Conservation (phyloP, 30 jellyfish, hydroid and myxozoan species). For the Chrysaora quinquecirrha region DNA sequence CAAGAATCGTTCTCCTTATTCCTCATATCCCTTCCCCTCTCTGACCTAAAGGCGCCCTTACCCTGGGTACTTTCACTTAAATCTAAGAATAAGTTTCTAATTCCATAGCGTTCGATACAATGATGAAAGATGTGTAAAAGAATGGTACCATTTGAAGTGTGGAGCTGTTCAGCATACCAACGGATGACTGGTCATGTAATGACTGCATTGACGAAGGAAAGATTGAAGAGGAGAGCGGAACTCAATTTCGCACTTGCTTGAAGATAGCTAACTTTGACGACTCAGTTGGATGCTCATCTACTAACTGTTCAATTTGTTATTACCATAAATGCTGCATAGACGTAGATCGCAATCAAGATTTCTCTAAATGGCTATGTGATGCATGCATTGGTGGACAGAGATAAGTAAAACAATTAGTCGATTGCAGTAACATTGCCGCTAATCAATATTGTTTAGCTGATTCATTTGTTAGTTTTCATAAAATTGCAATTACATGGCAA, state of each 20-base stretch:
- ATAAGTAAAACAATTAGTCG: too few relatives aligned
- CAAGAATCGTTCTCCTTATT: not conserved
- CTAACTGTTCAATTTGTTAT: not conserved
- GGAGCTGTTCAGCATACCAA: not conserved
- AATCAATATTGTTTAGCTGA: too few relatives aligned
- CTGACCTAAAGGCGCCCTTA: not conserved
- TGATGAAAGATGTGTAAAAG: not conserved
- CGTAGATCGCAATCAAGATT: not conserved
- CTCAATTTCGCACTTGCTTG: not conserved
- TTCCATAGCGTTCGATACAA: not conserved
- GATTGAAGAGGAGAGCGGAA: not conserved
- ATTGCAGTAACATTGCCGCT: too few relatives aligned
- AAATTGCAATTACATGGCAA: too few relatives aligned
- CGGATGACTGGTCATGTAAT: not conserved
- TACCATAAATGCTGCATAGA: slow-evolving; percentile 3
- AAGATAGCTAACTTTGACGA: slow-evolving; percentile 5
- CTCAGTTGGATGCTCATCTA: not conserved
- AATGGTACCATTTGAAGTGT: slow-evolving; percentile 11
- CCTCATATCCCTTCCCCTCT: not conserved
- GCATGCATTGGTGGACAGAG: not conserved
- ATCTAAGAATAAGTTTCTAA: not conserved
- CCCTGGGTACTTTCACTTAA: not conserved
- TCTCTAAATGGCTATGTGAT: not conserved
- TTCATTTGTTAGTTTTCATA: too few relatives aligned
- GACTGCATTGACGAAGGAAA: not conserved